Evolutionary conservation across 2,888 invertebrate species (phyloP).

Genomic region (Zootermopsis nevadensis): DNA sequence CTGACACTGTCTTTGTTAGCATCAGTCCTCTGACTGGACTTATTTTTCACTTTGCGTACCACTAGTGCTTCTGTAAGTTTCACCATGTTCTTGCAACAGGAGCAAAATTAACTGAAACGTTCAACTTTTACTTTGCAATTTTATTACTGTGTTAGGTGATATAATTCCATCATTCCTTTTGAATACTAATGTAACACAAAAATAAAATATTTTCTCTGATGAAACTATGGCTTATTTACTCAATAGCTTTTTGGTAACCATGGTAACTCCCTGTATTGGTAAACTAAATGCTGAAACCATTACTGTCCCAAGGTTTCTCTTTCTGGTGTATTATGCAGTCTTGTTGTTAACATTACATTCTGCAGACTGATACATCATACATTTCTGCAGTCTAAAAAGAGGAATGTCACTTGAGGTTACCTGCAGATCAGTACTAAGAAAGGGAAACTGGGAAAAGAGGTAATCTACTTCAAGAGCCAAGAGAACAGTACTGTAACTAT

Average conservation of each 20-base stretch:
- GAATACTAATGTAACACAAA: background rate
- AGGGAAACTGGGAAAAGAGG: too few relatives aligned
- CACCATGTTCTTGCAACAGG: background rate
- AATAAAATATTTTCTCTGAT: background rate
- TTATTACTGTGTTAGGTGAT: background rate
- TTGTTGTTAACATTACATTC: too few relatives aligned
- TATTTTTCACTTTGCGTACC: background rate
- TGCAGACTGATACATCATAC: too few relatives aligned
- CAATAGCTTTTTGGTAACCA: background rate
- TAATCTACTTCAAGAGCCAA: too few relatives aligned
- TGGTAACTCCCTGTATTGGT: background rate
- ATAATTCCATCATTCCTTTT: background rate
- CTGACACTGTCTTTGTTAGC: background rate
- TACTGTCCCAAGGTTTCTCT: too few relatives aligned
- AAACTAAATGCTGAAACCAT: too few relatives aligned
- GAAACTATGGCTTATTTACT: background rate
- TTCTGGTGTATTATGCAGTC: too few relatives aligned
- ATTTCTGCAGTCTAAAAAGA: too few relatives aligned
- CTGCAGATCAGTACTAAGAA: too few relatives aligned
- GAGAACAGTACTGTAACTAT: too few relatives aligned
- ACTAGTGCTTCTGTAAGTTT: background rate
- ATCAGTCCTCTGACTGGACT: background rate
- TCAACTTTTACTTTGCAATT: background rate
- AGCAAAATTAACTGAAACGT: background rate
- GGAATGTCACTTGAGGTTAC: too few relatives aligned